A percentile compares a stretch with the other conserved stretches of the same genome.
These are phyloP conservation scores for Microctenopoma steveboyesi DNA, from an alignment of 2,797 vertebrate genomes.

Conservation along the genomic window DNA sequence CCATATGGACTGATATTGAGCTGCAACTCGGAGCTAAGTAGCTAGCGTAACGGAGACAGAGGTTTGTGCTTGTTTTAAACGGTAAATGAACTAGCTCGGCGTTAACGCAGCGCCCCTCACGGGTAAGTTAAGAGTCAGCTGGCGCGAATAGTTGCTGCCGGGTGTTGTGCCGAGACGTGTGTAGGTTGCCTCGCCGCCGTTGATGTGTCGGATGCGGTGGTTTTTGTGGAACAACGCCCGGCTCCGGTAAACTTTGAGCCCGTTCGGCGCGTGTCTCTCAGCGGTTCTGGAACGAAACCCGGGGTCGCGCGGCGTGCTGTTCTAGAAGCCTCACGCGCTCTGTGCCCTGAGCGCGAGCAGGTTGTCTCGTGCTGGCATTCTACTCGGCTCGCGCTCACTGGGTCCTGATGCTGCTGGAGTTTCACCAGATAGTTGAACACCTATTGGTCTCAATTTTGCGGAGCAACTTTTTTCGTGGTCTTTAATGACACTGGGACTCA, in stretches of 20 bases:
- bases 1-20: slow-evolving; percentile 24
- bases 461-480: no score
- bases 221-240: no score
- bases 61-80: not conserved
- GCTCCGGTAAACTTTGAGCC: no score
- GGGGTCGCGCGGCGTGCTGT: slow-evolving; percentile 44
- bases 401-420: slow-evolving; percentile 7
- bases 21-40: no score
- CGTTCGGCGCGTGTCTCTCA: slow-evolving; percentile 36
- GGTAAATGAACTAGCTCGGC: not conserved
- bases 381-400: slow-evolving; percentile 32
- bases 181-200: no score
- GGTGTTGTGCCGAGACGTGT: not conserved
- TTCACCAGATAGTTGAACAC: not conserved
- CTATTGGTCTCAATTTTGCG: not conserved
- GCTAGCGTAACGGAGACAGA: not conserved
- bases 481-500: not conserved
- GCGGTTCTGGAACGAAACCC: slow-evolving; percentile 59
- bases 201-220: no score
- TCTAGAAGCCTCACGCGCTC: slow-evolving; percentile 73
- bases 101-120: not conserved
- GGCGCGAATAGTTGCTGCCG: slow-evolving; percentile 11
- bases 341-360: slow-evolving; percentile 22
- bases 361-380: slow-evolving; percentile 45
- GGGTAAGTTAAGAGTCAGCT: slow-evolving; percentile 8